phyloP scores from a whole-genome alignment of 2,113 vertebrate genomes.

The Podarcis cretensis region DNA sequence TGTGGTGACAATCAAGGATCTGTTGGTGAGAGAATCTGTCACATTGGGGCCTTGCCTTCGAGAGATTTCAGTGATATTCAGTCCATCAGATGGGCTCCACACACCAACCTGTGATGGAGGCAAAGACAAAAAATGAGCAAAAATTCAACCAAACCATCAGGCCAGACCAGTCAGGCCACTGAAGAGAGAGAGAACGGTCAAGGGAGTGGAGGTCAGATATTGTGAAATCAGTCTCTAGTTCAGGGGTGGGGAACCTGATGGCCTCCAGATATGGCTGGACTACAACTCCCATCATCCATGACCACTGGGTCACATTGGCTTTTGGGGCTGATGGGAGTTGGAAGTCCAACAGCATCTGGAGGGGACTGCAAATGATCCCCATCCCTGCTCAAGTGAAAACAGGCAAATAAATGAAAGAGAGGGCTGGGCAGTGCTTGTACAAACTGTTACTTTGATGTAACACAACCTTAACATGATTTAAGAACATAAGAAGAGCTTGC shows the following conservation, averaged over 20 bases:
- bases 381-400: too few species aligned
- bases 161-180: background rate
- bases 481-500: too few species aligned
- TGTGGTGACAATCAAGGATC: constrained; percentile 95
- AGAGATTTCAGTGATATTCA: constrained; percentile 94
- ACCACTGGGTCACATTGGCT: too few species aligned
- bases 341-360: too few species aligned
- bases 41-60: constrained; percentile 94
- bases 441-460: background rate
- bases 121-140: accelerated
- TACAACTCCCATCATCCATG: too few species aligned
- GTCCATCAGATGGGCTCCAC: constrained; percentile 91
- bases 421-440: background rate
- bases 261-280: too few species aligned
- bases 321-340: too few species aligned
- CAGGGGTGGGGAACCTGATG: too few species aligned
- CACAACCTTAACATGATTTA: background rate
- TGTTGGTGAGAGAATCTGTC: constrained; percentile 95
- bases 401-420: background rate
- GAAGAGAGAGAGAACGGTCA: background rate
- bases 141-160: accelerated
- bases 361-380: too few species aligned
- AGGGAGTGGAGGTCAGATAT: background rate
- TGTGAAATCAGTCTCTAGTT: background rate
- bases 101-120: constrained; percentile 87